phyloP scores from a whole-genome alignment of 2,888 invertebrate genomes.

The Caenorhabditis sp. region DNA sequence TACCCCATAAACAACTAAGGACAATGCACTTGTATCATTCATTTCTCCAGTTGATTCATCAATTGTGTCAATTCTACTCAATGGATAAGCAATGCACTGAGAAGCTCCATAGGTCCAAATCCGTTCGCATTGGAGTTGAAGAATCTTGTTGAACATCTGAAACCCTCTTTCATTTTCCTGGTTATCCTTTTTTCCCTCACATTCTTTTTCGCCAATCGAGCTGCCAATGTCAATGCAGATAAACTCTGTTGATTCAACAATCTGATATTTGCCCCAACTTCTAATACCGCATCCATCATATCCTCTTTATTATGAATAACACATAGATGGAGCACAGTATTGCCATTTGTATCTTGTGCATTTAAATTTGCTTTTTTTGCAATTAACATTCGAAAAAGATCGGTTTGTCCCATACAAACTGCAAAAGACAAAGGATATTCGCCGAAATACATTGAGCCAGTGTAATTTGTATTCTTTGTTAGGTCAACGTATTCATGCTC shows the following conservation, averaged over 20 bases:
- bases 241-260: constrained; percentile 85
- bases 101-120: constrained; percentile 94
- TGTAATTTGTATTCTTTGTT: constrained; percentile 83
- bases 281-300: constrained; percentile 92
- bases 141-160: constrained; percentile 91
- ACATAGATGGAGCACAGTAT: constrained; percentile 92
- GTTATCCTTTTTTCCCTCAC: not conserved
- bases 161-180: not conserved
- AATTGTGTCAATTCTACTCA: constrained; percentile 93
- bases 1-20: constrained; percentile 95
- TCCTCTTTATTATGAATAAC: constrained; percentile 91
- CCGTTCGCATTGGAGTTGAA: constrained; percentile 92
- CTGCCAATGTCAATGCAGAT: constrained; percentile 90
- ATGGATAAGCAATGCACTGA: constrained; percentile 75
- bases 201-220: constrained; percentile 84
- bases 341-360: constrained; percentile 93
- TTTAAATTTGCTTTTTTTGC: constrained; percentile 88
- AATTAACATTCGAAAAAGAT: constrained; percentile 87
- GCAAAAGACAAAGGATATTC: constrained; percentile 95
- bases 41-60: constrained; percentile 88
- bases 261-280: constrained; percentile 87
- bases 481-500: constrained; percentile 91
- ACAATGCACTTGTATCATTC: constrained; percentile 92
- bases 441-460: constrained; percentile 94
- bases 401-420: constrained; percentile 90